These are phyloP conservation scores for Apodemia mormo DNA, from an alignment of 2,888 invertebrate species.

Conservation along the genomic window DNA sequence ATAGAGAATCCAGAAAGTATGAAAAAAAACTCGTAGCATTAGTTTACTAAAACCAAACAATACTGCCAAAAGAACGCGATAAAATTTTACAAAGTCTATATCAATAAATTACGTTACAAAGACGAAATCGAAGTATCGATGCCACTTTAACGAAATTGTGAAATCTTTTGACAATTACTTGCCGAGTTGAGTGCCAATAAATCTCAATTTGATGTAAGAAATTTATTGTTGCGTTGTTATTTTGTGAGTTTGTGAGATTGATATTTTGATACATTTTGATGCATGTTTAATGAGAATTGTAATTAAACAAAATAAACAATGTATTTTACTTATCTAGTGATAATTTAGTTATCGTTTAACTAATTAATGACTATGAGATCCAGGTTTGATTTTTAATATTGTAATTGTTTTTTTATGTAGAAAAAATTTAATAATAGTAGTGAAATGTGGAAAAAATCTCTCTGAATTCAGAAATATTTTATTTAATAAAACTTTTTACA, in stretches of 20 bases:
- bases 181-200: slow-evolving; percentile 14
- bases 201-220: slow-evolving; percentile 7
- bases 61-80: neutral
- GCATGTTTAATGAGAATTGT: neutral
- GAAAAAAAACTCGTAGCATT: neutral
- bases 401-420: no score
- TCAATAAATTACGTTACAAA: slow-evolving; percentile 8
- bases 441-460: no score
- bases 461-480: no score
- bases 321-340: no score
- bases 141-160: slow-evolving; percentile 2
- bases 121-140: neutral
- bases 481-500: no score
- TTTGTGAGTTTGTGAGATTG: neutral
- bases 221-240: slow-evolving; percentile 5
- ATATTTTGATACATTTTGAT: neutral
- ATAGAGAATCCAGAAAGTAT: no score
- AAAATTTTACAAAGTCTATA: neutral
- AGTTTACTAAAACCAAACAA: neutral
- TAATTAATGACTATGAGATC: no score
- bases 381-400: no score
- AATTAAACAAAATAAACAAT: neutral
- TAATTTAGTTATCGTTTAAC: no score
- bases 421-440: no score
- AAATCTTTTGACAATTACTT: slow-evolving; percentile 17